Evolutionary conservation across 2,888 invertebrate genomes (phyloP).

Genomic region (Chloroclystis v-ata): DNA sequence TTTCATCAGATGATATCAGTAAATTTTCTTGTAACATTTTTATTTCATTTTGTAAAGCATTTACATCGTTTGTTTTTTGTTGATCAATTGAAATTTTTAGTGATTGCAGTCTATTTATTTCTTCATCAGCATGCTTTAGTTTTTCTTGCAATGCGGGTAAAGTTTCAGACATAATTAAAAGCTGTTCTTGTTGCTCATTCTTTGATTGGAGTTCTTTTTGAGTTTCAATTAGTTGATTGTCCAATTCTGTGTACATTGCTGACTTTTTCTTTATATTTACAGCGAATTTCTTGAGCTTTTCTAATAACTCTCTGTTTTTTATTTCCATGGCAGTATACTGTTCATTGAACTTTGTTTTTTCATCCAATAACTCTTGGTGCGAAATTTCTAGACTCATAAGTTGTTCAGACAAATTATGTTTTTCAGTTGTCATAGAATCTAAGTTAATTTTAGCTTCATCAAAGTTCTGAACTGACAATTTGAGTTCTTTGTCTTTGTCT

Average conservation of each 20-base stretch:
- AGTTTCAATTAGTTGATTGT: slow-evolving; percentile 65
- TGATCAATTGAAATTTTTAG: slow-evolving; percentile 50
- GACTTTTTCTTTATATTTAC: slow-evolving; percentile 86
- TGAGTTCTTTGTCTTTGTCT: slow-evolving; percentile 68
- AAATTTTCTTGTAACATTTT: slow-evolving; percentile 43
- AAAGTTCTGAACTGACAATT: slow-evolving; percentile 68
- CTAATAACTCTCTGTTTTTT: slow-evolving; percentile 83
- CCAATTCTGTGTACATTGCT: slow-evolving; percentile 80
- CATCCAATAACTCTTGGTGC: slow-evolving; percentile 81
- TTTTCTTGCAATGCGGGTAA: slow-evolving; percentile 60
- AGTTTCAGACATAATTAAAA: slow-evolving; percentile 54
- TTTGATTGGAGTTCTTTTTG: slow-evolving; percentile 54
- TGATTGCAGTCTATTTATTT: slow-evolving; percentile 51
- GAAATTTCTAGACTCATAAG: slow-evolving; percentile 73
- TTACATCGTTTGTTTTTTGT: slow-evolving; percentile 46
- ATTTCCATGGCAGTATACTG: slow-evolving; percentile 65
- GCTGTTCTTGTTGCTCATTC: slow-evolving; percentile 53
- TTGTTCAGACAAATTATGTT: slow-evolving; percentile 59
- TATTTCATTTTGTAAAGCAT: slow-evolving; percentile 43
- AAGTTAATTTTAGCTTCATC: slow-evolving; percentile 62
- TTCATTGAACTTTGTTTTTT: slow-evolving; percentile 28
- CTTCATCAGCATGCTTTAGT: slow-evolving; percentile 60
- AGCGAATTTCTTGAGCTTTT: slow-evolving; percentile 88
- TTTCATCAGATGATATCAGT: slow-evolving; percentile 40
- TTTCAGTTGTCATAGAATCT: slow-evolving; percentile 54